Evolutionary conservation across 1,140 invertebrate genomes (phyloP).

Genomic region (Aphaenogaster floridana): DNA sequence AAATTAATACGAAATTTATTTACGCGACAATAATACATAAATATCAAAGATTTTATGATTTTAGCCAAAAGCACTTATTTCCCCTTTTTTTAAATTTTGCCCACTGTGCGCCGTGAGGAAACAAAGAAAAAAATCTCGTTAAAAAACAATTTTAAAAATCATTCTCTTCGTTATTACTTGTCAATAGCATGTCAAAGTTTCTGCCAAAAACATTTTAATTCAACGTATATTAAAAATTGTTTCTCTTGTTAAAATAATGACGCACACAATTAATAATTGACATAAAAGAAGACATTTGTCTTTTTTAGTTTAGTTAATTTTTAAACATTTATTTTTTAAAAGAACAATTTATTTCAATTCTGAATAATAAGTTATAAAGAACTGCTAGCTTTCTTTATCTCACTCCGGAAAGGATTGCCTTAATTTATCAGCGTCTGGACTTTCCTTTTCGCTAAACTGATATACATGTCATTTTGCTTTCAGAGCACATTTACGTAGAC

Average conservation of each 20-base stretch:
- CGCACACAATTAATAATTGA: background rate
- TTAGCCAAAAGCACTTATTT: too few species aligned
- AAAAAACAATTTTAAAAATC: background rate
- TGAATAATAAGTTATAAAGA: conserved; percentile 9
- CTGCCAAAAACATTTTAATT: background rate
- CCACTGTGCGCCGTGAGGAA: background rate
- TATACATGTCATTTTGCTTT: conserved; percentile 39
- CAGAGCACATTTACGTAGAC: conserved; percentile 29
- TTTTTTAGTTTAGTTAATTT: background rate
- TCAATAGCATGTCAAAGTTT: conserved; percentile 6
- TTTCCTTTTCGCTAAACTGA: conserved; percentile 16
- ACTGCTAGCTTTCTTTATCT: background rate
- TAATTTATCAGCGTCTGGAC: conserved; percentile 9
- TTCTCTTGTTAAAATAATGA: background rate
- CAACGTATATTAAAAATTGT: background rate
- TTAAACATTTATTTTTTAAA: background rate
- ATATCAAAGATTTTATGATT: too few species aligned
- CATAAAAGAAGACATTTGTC: background rate
- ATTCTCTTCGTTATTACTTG: background rate
- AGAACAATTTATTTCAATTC: background rate
- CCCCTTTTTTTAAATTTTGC: too few species aligned
- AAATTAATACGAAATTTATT: too few species aligned
- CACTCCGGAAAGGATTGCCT: background rate
- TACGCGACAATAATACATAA: too few species aligned
- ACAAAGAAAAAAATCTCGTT: background rate